Percentiles rank a stretch among this genome's conserved stretches.
These are phyloP conservation scores for Nomada hirtipes DNA, from an alignment of 2,888 invertebrate genomes.

Conservation along the genomic window DNA sequence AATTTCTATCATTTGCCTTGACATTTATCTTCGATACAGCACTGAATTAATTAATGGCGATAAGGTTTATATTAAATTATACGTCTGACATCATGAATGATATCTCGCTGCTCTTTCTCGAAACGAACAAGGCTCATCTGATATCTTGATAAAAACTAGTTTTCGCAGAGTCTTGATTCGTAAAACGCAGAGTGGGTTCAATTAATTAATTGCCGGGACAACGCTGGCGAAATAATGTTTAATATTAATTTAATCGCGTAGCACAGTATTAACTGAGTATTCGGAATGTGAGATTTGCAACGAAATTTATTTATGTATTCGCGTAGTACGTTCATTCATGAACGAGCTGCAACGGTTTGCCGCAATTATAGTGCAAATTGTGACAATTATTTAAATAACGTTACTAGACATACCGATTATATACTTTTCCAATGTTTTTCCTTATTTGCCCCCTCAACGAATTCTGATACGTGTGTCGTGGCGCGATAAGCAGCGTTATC, in stretches of 20 bases:
- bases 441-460: background rate
- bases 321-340: too few relatives aligned
- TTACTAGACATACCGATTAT: background rate
- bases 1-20: background rate
- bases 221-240: too few relatives aligned
- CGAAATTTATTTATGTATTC: too few relatives aligned
- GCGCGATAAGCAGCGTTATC: constrained; percentile 4
- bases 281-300: too few relatives aligned
- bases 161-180: background rate
- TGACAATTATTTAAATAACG: too few relatives aligned
- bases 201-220: background rate
- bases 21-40: background rate
- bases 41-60: background rate
- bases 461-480: background rate
- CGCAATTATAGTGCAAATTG: too few relatives aligned
- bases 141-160: background rate
- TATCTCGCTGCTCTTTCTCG: background rate
- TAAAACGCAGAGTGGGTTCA: background rate
- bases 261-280: too few relatives aligned
- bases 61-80: background rate
- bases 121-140: background rate
- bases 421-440: background rate
- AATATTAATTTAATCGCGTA: too few relatives aligned
- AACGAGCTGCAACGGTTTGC: too few relatives aligned
- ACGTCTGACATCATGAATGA: too few relatives aligned